Percentiles rank a stretch among this genome's conserved stretches.
These are phyloP conservation scores for Limnephilus marmoratus DNA, from an alignment of 2,888 invertebrate species.

Conservation along the genomic window DNA sequence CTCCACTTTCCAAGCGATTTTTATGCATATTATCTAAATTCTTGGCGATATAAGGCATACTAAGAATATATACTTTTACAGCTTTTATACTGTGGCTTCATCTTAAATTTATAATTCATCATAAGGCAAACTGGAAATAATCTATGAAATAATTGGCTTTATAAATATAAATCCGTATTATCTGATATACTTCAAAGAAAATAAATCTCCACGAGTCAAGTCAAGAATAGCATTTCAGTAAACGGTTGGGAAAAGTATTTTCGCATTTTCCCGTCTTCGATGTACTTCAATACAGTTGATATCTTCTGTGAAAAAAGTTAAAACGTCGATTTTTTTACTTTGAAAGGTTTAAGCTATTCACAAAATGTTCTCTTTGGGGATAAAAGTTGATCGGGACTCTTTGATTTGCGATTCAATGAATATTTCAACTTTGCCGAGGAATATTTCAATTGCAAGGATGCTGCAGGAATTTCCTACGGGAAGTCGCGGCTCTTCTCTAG, in stretches of 20 bases:
- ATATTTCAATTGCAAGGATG: conserved; percentile 34
- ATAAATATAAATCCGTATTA: neutral
- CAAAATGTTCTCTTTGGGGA: conserved; percentile 13
- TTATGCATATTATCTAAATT: too few relatives aligned
- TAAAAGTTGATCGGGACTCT: conserved; percentile 41
- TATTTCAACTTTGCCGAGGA: conserved; percentile 34
- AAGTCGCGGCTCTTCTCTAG: neutral
- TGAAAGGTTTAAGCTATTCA: conserved; percentile 25
- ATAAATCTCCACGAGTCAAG: neutral
- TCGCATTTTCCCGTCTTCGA: neutral
- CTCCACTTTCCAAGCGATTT: too few relatives aligned
- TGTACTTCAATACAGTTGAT: conserved; percentile 4
- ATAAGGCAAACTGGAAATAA: neutral
- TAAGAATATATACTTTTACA: too few relatives aligned
- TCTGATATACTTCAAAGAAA: neutral
- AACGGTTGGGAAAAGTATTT: neutral
- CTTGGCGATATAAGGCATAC: too few relatives aligned
- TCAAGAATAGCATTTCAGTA: neutral
- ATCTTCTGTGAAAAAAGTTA: conserved; percentile 14
- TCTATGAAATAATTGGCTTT: neutral
- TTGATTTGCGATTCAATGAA: conserved; percentile 45
- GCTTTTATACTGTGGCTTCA: too few relatives aligned
- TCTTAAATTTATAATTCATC: neutral
- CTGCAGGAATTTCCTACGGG: neutral
- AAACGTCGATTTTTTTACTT: conserved; percentile 28